Base-by-base conservation (phyloP, 1,140 invertebrate species). In the Drosophila nigrodunni region DNA sequence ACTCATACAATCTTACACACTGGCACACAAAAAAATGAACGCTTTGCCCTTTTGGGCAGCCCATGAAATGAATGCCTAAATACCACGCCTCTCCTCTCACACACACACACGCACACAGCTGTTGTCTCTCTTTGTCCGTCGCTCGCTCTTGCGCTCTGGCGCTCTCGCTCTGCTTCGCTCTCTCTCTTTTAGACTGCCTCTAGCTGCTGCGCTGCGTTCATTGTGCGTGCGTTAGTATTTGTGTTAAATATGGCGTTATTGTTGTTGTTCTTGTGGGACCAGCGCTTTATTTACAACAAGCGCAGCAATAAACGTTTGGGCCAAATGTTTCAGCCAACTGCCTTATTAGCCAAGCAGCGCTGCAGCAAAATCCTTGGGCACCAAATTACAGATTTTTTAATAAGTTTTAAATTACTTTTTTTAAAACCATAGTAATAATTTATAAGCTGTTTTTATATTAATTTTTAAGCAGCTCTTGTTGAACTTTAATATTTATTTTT, bases 181-280 rank as follows among this genome's bases (percentile, higher is more conserved):
- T 13, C 34, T 15, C 15, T 15, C 15, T 30, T 41, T 11, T 11
- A 41, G 15, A 18, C 44, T 30, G 25, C 25, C 25, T 30, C 25
- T 30, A 18, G 44, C 13, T 47, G 44, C 2, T 60, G 47, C 47
- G 52, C 15, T 21, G 34, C 39, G 71, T 67, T 47, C 44, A 62
- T 66, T 73, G 68, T 59, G 68, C 70, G 71, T 72, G 61, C 13
- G 43, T n/a, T 35, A 35, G 49, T 73, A 59, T 64, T 64, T 62
- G 70, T 68, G 61, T 89, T 81, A 89, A 89, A 90, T 74, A 88
- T 88, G 85, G 85, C 85, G 85, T 83, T 72, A 54, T 52, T 59
- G 25, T 30, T 30, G 25, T 30, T 30, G n/a, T n/a, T 58, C 21
- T 60, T 41, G 46, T 30, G 49, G 39, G 34, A 43, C n/a, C 10